phyloP scores from a whole-genome alignment of 2,797 vertebrate species.

The Merluccius polli region DNA sequence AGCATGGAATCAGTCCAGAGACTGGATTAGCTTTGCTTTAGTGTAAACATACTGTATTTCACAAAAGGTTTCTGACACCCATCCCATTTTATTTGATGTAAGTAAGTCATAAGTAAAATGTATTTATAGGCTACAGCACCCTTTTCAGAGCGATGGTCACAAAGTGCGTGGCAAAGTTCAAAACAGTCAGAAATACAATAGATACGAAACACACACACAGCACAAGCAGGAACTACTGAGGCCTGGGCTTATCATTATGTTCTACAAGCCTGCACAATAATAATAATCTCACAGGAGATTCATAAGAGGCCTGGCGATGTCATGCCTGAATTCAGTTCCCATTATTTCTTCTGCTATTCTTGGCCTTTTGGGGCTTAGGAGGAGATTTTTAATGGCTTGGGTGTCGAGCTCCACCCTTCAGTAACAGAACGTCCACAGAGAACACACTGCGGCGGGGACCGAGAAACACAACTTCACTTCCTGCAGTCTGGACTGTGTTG shows the following conservation, averaged over 20 bases:
- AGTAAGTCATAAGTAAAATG: no score
- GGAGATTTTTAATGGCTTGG: background rate
- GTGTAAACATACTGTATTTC: no score
- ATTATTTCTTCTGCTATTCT: background rate
- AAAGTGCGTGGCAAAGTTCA: no score
- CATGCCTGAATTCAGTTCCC: background rate
- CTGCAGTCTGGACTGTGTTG: background rate
- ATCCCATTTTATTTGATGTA: no score
- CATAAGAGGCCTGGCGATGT: no score
- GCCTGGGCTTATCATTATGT: background rate
- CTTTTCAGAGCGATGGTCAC: no score
- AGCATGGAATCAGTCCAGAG: background rate
- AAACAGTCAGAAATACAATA: no score
- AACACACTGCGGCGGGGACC: background rate
- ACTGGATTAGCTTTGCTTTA: no score
- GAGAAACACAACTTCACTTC: background rate
- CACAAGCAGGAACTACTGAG: background rate
- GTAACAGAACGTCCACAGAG: background rate
- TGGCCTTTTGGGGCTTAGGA: background rate
- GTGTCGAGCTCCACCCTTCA: background rate
- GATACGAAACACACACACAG: no score
- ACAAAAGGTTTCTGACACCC: no score
- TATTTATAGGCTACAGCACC: no score
- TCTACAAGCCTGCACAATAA: background rate
- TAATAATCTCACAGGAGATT: no score